Conservation (phyloP, 1,140 invertebrate species). For the Nylanderia fulva region DNA sequence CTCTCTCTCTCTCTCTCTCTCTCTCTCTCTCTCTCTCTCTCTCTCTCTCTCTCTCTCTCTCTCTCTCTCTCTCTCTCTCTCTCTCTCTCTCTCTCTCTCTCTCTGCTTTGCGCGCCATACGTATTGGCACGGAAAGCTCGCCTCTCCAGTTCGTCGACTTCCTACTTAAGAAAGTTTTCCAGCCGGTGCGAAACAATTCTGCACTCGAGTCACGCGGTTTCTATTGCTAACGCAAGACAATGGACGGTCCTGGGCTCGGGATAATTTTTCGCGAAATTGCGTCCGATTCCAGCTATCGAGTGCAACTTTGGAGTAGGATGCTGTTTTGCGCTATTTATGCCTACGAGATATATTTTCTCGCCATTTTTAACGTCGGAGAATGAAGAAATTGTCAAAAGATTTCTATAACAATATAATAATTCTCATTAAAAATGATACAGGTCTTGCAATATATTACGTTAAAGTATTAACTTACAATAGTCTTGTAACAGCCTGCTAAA, state of each 20-base stretch:
- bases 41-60: neutral
- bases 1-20: neutral
- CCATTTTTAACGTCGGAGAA: constrained; percentile 15
- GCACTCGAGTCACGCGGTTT: constrained; percentile 18
- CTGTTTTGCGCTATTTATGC: constrained; percentile 25
- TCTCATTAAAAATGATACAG: neutral
- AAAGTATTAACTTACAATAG: neutral
- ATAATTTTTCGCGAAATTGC: constrained; percentile 55
- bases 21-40: neutral
- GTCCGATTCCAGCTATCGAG: constrained; percentile 28
- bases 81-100: neutral
- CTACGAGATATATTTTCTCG: neutral
- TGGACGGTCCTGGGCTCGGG: constrained; percentile 48
- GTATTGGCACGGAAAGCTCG: constrained; percentile 56
- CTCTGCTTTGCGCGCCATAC: neutral
- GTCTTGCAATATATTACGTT: neutral
- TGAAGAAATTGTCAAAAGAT: neutral
- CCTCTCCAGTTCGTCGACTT: constrained; percentile 44
- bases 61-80: neutral
- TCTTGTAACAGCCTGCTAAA: neutral
- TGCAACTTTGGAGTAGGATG: constrained; percentile 52
- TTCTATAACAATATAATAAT: neutral
- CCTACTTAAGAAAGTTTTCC: constrained; percentile 69
- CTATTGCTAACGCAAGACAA: constrained; percentile 49
- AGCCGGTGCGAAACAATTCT: constrained; percentile 40